A percentile compares a stretch with the other conserved stretches of the same genome.
phyloP scores from a whole-genome alignment of 2,113 vertebrate genomes.

The Vireo altiloquus region DNA sequence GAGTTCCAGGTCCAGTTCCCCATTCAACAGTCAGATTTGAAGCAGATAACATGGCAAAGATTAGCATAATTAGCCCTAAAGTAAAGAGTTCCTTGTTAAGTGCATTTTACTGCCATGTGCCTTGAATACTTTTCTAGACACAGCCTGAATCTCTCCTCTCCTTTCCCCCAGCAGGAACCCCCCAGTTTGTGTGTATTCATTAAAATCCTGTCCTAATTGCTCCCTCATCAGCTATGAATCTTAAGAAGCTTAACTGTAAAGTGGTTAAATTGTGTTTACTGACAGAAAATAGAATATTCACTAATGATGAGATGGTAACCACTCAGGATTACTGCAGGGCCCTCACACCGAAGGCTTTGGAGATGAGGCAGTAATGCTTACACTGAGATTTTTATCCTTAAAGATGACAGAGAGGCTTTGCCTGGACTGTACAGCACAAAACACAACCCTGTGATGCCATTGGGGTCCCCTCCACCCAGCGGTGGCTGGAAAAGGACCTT shows the following conservation, averaged over 20 bases:
- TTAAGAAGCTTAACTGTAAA: conserved; percentile 69
- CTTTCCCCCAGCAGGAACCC: conserved; percentile 23
- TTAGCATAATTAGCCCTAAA: conserved; percentile 41
- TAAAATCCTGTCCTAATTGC: conserved; percentile 71
- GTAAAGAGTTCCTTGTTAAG: conserved; percentile 23
- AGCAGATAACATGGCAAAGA: neutral
- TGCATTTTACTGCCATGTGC: conserved; percentile 19
- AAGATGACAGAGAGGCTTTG: neutral
- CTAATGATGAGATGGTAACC: conserved; percentile 38
- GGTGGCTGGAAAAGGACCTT: neutral
- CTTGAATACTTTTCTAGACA: conserved; percentile 42
- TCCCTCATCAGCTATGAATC: conserved; percentile 73
- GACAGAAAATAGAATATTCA: conserved; percentile 70
- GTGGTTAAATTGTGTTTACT: conserved; percentile 71
- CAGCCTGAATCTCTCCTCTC: conserved; percentile 34
- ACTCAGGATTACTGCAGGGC: conserved; percentile 23
- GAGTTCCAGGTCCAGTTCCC: neutral
- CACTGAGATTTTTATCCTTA: neutral
- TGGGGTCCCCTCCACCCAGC: neutral
- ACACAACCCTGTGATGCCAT: neutral
- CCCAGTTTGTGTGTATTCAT: conserved; percentile 64
- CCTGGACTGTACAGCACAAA: neutral
- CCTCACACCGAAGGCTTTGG: conserved; percentile 14
- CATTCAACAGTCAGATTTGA: neutral
- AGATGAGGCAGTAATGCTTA: neutral